Percentiles rank a stretch among this genome's conserved stretches.
phyloP scores from a whole-genome alignment of 2,797 vertebrate genomes.

The Alauda arvensis region DNA sequence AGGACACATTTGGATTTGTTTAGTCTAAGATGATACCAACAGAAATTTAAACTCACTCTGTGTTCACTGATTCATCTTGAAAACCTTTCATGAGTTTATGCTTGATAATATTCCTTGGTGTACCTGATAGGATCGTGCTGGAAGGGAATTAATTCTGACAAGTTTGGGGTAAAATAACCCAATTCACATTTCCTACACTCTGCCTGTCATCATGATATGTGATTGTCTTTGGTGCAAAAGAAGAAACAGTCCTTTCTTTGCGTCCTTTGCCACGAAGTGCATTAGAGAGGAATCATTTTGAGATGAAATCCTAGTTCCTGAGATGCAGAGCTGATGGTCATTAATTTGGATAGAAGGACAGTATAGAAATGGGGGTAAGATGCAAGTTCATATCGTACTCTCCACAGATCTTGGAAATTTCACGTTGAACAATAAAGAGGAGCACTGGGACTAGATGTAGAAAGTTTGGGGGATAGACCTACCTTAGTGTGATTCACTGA shows the following conservation, averaged over 20 bases:
- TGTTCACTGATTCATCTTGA: neutral
- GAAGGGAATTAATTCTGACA: neutral
- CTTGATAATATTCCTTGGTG: neutral
- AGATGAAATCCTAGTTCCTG: neutral
- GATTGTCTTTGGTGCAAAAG: neutral
- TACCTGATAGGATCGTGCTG: neutral
- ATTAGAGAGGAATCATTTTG: neutral
- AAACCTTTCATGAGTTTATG: neutral
- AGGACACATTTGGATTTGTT: neutral
- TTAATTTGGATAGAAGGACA: neutral
- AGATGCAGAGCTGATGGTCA: neutral
- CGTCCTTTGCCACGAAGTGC: neutral
- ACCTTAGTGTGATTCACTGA: constrained; percentile 29
- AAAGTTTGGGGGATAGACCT: constrained; percentile 16
- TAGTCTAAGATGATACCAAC: neutral
- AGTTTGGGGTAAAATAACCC: neutral
- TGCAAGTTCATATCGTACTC: neutral
- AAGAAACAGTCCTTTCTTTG: neutral
- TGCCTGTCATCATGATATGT: neutral
- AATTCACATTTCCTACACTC: neutral
- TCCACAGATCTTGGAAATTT: neutral
- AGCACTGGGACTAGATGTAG: neutral
- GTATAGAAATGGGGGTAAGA: neutral
- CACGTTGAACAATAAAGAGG: neutral
- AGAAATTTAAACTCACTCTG: neutral